Evolutionary conservation across 1,140 invertebrate species (phyloP).

Genomic region (Panonychus citri): DNA sequence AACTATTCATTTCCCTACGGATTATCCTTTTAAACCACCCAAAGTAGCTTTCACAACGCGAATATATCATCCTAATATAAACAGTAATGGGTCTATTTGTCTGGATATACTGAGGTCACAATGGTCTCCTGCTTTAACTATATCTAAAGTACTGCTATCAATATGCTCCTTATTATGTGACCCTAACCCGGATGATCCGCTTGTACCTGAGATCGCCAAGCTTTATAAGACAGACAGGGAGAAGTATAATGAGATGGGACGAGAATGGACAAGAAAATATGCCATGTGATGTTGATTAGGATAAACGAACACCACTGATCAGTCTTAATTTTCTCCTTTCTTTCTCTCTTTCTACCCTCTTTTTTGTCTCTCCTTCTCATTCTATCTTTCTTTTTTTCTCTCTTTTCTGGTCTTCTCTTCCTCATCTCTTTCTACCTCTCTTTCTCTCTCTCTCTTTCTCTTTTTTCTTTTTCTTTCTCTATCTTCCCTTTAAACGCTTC

Average conservation of each 20-base stretch:
- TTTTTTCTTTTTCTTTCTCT: background rate
- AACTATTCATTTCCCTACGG: conserved; percentile 97
- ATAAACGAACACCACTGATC: no score
- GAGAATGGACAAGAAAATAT: conserved; percentile 97
- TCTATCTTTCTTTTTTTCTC: background rate
- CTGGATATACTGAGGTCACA: conserved; percentile 86
- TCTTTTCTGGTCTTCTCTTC: background rate
- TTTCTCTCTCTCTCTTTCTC: background rate
- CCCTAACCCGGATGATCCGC: conserved; percentile 61
- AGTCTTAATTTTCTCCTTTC: no score
- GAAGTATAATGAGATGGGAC: conserved; percentile 85
- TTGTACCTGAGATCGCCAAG: conserved; percentile 30
- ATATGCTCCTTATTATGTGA: conserved; percentile 87
- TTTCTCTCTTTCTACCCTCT: background rate
- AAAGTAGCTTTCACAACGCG: conserved; percentile 89
- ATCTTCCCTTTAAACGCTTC: background rate
- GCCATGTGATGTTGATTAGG: background rate
- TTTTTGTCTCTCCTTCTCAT: background rate
- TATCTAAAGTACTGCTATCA: conserved; percentile 77
- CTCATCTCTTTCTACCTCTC: background rate
- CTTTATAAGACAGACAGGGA: conserved; percentile 29
- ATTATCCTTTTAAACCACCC: conserved; percentile 87
- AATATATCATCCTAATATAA: conserved; percentile 92
- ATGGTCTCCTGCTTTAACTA: conserved; percentile 82
- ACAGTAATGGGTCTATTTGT: conserved; percentile 86